phyloP scores from a whole-genome alignment of 2,797 vertebrate species.

The Pipistrellus pipistrellus region DNA sequence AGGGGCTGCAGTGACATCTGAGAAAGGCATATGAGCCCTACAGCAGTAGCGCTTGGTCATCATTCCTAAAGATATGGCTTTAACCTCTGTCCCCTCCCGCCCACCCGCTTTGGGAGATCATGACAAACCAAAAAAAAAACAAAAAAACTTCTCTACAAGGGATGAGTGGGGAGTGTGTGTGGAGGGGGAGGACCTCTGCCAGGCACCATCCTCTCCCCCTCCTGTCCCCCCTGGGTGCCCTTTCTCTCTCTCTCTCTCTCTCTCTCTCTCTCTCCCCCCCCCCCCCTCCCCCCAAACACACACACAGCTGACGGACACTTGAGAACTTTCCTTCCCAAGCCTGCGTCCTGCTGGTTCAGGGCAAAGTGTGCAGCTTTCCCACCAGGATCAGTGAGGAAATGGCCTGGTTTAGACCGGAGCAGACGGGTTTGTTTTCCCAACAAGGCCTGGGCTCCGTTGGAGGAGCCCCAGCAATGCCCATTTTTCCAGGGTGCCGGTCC shows the following conservation, averaged over 20 bases:
- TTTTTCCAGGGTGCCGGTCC: conserved; percentile 78
- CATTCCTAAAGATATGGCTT: conserved; percentile 59
- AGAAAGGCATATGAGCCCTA: conserved; percentile 16
- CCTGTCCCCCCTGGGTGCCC: no score
- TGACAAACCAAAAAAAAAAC: conserved; percentile 49
- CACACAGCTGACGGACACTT: conserved; percentile 30
- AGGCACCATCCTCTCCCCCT: not conserved
- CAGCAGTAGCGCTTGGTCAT: not conserved
- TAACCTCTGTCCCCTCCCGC: conserved; percentile 47
- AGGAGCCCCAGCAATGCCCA: conserved; percentile 54
- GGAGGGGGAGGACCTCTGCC: not conserved
- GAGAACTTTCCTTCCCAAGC: conserved; percentile 78
- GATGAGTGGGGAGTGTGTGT: not conserved
- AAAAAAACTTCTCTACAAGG: conserved; percentile 43
- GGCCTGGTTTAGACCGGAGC: conserved; percentile 60
- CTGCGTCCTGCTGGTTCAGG: conserved; percentile 77
- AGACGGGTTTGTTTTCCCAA: conserved; percentile 80
- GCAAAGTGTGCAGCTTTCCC: conserved; percentile 78
- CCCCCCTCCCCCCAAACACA: no score
- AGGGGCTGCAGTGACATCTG: conserved; percentile 52
- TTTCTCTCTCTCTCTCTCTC: no score
- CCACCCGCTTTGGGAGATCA: conserved; percentile 27
- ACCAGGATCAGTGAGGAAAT: conserved; percentile 80
- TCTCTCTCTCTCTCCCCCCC: no score
- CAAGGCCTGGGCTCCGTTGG: conserved; percentile 71